These are phyloP conservation scores for Drosophila niveifrons DNA, from an alignment of 2,888 invertebrate species.

Conservation along the genomic window DNA sequence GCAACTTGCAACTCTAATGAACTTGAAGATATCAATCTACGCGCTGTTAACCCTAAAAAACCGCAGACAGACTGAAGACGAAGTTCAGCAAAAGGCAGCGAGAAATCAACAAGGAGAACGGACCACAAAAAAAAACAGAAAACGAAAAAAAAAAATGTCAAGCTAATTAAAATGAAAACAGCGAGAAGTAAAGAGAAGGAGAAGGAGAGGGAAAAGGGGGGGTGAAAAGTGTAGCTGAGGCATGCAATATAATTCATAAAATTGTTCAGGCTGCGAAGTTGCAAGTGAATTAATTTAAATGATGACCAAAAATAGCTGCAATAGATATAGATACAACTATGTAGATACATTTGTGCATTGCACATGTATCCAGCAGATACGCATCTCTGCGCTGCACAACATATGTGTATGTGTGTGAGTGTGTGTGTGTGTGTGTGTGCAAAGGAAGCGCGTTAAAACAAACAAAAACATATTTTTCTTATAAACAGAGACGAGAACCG, in stretches of 20 bases:
- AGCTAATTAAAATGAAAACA: conserved; percentile 74
- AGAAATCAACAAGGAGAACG: conserved; percentile 23
- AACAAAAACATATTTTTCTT: conserved; percentile 80
- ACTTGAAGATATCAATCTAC: conserved; percentile 81
- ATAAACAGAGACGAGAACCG: conserved; percentile 66
- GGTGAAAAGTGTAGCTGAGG: conserved; percentile 26
- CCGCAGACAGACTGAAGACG: conserved; percentile 47
- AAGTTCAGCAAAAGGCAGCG: conserved; percentile 39
- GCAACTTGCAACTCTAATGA: conserved; percentile 78
- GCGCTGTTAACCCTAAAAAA: conserved; percentile 78
- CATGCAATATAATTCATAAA: conserved; percentile 59
- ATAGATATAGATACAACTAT: conserved; percentile 31
- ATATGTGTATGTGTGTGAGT: no score
- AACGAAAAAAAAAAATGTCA: conserved; percentile 62
- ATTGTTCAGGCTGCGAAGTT: conserved; percentile 25
- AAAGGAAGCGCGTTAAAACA: conserved; percentile 77
- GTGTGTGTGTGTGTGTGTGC: conserved; percentile 7
- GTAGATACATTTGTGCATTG: conserved; percentile 33
- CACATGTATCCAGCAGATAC: conserved; percentile 61
- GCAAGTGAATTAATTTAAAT: conserved; percentile 69
- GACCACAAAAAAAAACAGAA: conserved; percentile 15
- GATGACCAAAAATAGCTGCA: conserved; percentile 51
- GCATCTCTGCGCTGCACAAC: conserved; percentile 56
- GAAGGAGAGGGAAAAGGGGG: conserved; percentile 15
- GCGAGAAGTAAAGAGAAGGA: neutral